Evolutionary conservation across 2,113 vertebrate genomes (phyloP).

Genomic region (Thalassarche chlororhynchos): DNA sequence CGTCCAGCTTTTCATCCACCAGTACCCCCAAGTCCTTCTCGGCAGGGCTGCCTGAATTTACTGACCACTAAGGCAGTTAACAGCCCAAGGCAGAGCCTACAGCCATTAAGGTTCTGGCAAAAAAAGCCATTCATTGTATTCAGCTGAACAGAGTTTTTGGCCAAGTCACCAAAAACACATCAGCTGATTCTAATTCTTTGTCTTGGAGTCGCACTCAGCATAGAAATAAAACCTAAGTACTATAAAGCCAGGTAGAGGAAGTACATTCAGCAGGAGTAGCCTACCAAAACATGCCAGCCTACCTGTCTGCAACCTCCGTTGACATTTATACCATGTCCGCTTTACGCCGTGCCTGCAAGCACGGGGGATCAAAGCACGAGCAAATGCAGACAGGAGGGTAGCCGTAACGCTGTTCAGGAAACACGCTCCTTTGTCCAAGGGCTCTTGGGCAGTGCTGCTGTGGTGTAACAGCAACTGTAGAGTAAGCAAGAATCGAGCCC

Average conservation of each 20-base stretch:
- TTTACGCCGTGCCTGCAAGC: fast-evolving
- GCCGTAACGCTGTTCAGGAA: too few relatives aligned
- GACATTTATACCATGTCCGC: fast-evolving
- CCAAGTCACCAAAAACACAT: not conserved
- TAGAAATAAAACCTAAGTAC: not conserved
- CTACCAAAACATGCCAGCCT: not conserved
- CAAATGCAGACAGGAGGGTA: fast-evolving
- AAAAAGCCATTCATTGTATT: not conserved
- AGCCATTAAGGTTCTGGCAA: not conserved
- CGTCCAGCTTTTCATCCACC: too few relatives aligned
- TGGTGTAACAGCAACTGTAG: not conserved
- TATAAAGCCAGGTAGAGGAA: not conserved
- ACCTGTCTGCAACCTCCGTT: not conserved
- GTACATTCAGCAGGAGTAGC: not conserved
- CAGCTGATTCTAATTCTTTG: not conserved
- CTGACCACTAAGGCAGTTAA: slow-evolving; percentile 4
- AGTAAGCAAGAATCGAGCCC: not conserved
- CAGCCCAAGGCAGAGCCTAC: not conserved
- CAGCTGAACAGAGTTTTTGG: not conserved
- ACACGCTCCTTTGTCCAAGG: not conserved
- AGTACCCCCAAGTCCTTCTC: too few relatives aligned
- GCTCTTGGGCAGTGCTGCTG: fast-evolving
- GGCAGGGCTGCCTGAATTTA: not conserved
- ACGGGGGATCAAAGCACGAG: not conserved
- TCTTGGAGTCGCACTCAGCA: not conserved